A percentile compares a stretch with the other conserved stretches of the same genome.
Evolutionary conservation across 2,113 vertebrate species (phyloP).

Genomic region (Alosa alosa): DNA sequence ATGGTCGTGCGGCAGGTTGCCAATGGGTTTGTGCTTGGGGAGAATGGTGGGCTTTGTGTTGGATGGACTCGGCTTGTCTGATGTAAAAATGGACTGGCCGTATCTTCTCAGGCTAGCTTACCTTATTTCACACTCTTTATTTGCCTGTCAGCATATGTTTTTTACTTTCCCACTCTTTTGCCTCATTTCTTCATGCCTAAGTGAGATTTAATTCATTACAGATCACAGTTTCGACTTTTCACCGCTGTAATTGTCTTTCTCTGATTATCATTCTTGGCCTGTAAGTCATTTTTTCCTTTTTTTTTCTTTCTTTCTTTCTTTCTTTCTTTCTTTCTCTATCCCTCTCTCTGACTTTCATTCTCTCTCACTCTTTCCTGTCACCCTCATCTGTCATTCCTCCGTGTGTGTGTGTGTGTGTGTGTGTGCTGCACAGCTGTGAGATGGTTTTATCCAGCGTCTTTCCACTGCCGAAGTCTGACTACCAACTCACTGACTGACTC

Average conservation of each 20-base stretch:
- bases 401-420: conserved; percentile 22
- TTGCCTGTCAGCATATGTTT: neutral
- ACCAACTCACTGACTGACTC: neutral
- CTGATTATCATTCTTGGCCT: neutral
- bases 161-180: neutral
- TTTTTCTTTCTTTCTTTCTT: conserved; percentile 16
- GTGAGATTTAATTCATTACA: neutral
- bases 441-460: conserved; percentile 13
- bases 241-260: neutral
- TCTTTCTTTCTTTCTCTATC: conserved; percentile 7
- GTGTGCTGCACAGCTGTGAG: conserved; percentile 35
- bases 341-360: conserved; percentile 14
- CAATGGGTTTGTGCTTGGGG: neutral
- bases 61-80: neutral
- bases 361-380: neutral
- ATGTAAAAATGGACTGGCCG: neutral
- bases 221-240: conserved; percentile 4
- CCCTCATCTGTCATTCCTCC: conserved; percentile 24
- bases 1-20: neutral
- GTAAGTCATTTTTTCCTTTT: neutral
- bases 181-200: neutral
- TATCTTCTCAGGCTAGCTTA: conserved; percentile 2
- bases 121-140: neutral
- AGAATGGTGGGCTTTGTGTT: conserved; percentile 17
- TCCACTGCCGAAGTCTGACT: neutral